Evolutionary conservation across 2,797 vertebrate species (phyloP), one percentile per base, ranked within the genome.

Genomic region (Cercopithecus hamlyni): DNA sequence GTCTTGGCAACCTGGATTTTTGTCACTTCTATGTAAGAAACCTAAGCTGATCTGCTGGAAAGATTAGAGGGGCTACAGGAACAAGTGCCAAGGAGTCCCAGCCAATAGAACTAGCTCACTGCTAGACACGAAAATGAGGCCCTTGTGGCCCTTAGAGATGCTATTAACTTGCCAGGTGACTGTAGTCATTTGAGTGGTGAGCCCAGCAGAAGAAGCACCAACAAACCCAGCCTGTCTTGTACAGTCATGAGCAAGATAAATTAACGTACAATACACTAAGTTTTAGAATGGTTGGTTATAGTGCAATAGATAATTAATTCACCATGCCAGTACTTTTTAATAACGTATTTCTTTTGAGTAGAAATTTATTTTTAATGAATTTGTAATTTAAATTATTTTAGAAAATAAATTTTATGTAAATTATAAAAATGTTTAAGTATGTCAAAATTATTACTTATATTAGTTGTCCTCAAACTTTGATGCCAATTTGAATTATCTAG

Each of bases 351-450:
- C 7, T 4, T 61, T 84, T 84, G 17, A 57, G 30, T 50, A 33
- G 12, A 85, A n/a, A 48, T 48, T 67, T n/a, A 67, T 12, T 85
- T 33, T 48, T n/a, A 24, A 64, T 20, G 57, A 84, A 89, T 58
- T 58, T 77, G n/a, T 77, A 77, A 77, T 58, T 83, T 19, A 33
- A 87, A 61, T 67, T 89, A 72, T 52, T 77, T 80, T 84, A 79
- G 52, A 90, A 90, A 73, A 39, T 36, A 61, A 80, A 64, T 73
- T 73, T 79, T 50, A 43, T 11, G 13, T 72, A n/a, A 22, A 58
- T 30, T 57, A 83, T 15, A 76, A 82, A 67, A 88, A 45, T 36
- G 8, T 75, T 64, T n/a, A 64, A 55, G 5, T 15, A 22, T 77
- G 14, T 64, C 27, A 58, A 57, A 83, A 39, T 58, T 88, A 58